Percentiles rank a stretch among this genome's conserved stretches.
Evolutionary conservation across 2,797 vertebrate genomes (phyloP).

Genomic region (Thaleichthys pacificus): DNA sequence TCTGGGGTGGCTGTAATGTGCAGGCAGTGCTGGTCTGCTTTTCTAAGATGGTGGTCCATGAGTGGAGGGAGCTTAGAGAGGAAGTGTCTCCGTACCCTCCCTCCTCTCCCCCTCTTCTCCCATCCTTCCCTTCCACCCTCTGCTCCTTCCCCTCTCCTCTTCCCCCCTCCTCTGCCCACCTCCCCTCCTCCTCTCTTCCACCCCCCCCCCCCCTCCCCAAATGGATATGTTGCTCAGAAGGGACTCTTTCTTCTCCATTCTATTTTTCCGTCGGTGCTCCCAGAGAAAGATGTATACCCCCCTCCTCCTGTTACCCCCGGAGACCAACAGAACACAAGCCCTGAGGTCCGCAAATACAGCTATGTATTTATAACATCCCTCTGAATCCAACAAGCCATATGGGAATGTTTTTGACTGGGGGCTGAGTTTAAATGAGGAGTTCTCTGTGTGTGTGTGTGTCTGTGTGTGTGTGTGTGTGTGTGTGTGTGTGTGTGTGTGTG

Average conservation of each 20-base stretch:
- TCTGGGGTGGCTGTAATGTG: neutral
- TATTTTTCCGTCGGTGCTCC: constrained; percentile 13
- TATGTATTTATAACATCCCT: constrained; percentile 27
- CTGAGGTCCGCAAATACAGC: constrained; percentile 28
- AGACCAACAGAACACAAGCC: constrained; percentile 15
- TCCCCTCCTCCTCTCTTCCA: too few species aligned
- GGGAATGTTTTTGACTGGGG: constrained; percentile 25
- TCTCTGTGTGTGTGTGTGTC: constrained; percentile 11
- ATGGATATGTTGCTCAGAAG: neutral
- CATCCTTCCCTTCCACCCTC: too few species aligned
- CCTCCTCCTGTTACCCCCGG: constrained; percentile 1
- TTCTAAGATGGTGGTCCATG: constrained; percentile 2
- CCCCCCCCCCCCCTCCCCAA: neutral
- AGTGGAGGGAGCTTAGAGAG: too few species aligned
- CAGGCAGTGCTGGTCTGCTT: neutral
- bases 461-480: constrained; percentile 10
- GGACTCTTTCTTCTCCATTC: constrained; percentile 14
- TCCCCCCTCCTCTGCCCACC: too few species aligned
- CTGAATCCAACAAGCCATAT: constrained; percentile 14
- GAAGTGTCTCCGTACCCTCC: too few species aligned
- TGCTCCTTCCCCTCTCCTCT: too few species aligned
- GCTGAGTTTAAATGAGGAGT: constrained; percentile 12
- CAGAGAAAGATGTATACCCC: neutral
- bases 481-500: neutral
- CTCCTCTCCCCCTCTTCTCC: too few species aligned